Evolutionary conservation across 2,113 vertebrate species (phyloP), one percentile per base, ranked within the genome.

Genomic region (Lates calcarifer): DNA sequence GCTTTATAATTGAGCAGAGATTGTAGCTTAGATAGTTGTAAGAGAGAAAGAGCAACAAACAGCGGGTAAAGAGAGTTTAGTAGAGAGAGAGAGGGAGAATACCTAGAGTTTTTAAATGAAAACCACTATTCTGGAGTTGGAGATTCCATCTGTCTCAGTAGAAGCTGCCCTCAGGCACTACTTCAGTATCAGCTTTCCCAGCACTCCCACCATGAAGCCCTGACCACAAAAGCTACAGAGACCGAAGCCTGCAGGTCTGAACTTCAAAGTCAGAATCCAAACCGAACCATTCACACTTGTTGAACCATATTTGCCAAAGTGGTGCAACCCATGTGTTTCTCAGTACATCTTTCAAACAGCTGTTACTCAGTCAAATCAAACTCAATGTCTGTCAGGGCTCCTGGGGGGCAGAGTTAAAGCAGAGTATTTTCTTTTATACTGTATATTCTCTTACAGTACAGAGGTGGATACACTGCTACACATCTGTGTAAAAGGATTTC

Each of bases 151-250:
- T 72, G 78, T 64, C 74, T 82, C 53, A 63, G 75, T 2, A 37
- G 63, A 77, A 79, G 73, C 77, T 82, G 35, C 37, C 85, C 65
- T n/a, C 2, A 3, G 80, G 72, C 78, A 31, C 22, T 0, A 20
- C 60, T 81, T 61, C 61, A 49, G 79, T 82, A 85, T 88, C 76
- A 76, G 79, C 79, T 83, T 81, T 77, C 60, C 35, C 81, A 70
- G 71, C 22, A 35, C 70, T 85, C 62, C 67, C 80, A 60, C 77
- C 72, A 45, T 43, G 37, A 82, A 61, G 76, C 22, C 53, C 53
- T 72, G 63, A 87, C 62, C 73, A 61, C 74, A 75, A 67, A 49
- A 78, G 15, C 66, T 56, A 6, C 60, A 31, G 47, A 58, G 74
- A 43, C 47, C 33, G 18, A 67, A 86, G 60, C 67, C 81, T 78